Percentiles rank a stretch among this genome's conserved stretches.
Conservation (phyloP, 2,113 vertebrate species). For the Tauraco erythrolophus region DNA sequence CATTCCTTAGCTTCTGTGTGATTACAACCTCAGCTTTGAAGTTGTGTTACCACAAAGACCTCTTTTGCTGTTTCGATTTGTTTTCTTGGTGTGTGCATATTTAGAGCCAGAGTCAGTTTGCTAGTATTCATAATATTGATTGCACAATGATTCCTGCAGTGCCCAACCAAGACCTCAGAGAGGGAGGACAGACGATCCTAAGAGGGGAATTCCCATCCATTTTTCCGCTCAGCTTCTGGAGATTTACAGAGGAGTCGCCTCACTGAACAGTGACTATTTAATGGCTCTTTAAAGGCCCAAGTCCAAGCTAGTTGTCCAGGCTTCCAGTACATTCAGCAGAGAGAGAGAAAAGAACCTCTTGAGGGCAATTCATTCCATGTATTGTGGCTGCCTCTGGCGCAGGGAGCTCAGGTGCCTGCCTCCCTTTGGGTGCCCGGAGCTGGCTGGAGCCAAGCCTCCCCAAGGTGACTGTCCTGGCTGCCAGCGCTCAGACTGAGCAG, state of each 20-base stretch:
- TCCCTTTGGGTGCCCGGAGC: background rate
- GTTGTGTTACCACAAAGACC: conserved; percentile 4
- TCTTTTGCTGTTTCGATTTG: conserved; percentile 1
- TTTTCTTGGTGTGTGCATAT: background rate
- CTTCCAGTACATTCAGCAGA: background rate
- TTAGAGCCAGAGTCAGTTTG: background rate
- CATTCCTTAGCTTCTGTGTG: conserved; percentile 40
- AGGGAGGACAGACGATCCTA: background rate
- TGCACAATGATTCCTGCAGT: conserved; percentile 1
- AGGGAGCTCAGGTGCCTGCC: background rate
- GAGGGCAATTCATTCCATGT: conserved; percentile 33
- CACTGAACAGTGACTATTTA: background rate
- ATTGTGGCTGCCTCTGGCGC: background rate
- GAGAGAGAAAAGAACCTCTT: conserved; percentile 15
- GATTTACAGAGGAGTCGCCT: background rate
- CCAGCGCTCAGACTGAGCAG: background rate
- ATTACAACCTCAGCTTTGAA: conserved; percentile 35
- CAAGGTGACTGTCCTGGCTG: background rate
- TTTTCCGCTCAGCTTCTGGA: background rate
- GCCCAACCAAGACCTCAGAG: background rate
- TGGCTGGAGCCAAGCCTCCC: background rate
- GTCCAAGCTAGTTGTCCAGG: background rate
- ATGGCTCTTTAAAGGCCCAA: background rate
- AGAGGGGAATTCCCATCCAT: background rate
- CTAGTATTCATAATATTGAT: conserved; percentile 39